Percentiles rank a stretch among this genome's conserved stretches.
phyloP scores from a whole-genome alignment of 2,888 invertebrate genomes.

The Meta bourneti region DNA sequence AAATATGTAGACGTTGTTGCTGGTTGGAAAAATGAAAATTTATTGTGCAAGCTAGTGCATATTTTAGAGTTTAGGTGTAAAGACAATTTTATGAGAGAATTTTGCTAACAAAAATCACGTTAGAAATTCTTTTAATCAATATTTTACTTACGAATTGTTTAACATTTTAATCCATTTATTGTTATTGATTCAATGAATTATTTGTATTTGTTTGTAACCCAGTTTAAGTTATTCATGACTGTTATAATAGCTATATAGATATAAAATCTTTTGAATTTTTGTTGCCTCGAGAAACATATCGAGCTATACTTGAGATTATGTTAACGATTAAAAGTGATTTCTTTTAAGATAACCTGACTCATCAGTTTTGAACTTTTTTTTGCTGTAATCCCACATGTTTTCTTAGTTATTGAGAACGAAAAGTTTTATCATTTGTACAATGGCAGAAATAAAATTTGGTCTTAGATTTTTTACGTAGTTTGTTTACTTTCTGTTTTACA shows the following conservation, averaged over 20 bases:
- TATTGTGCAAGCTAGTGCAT: not conserved
- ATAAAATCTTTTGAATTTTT: not conserved
- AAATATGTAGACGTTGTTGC: not conserved
- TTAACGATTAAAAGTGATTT: not conserved
- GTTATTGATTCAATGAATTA: not conserved
- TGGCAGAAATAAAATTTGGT: constrained; percentile 50
- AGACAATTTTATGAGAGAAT: not conserved
- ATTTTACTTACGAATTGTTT: not conserved
- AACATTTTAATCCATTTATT: not conserved
- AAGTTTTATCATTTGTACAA: constrained; percentile 50
- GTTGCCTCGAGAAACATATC: not conserved
- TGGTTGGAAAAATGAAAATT: not conserved
- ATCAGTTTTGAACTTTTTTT: constrained; percentile 21
- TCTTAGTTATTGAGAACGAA: constrained; percentile 41
- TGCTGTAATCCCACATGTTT: not conserved
- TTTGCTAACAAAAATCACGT: not conserved
- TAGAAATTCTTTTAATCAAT: not conserved
- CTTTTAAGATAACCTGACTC: not conserved
- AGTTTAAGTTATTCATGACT: not conserved
- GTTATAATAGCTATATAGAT: not conserved
- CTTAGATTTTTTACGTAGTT: constrained; percentile 36
- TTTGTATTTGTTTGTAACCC: not conserved
- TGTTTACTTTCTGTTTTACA: not conserved
- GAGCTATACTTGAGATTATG: not conserved
- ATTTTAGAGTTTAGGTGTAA: not conserved